These are phyloP conservation scores for Diachrysia chrysitis DNA, from an alignment of 2,888 invertebrate species.

Conservation along the genomic window DNA sequence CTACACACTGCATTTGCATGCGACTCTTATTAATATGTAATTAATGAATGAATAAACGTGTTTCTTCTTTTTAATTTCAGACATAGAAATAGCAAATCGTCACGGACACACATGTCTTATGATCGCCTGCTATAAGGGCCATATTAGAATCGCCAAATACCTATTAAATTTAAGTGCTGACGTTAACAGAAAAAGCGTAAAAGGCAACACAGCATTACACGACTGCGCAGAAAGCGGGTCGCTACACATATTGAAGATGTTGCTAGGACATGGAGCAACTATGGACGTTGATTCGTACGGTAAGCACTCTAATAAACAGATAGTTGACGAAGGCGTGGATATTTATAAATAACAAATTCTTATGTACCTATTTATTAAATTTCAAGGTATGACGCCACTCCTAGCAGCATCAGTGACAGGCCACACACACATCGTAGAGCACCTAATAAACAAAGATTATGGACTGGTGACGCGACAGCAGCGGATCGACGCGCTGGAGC, in stretches of 20 bases:
- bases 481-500: conserved; percentile 96
- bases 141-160: conserved; percentile 96
- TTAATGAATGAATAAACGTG: neutral
- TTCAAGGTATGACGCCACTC: conserved; percentile 96
- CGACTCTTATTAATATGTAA: neutral
- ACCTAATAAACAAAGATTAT: conserved; percentile 93
- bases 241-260: conserved; percentile 96
- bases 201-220: conserved; percentile 98
- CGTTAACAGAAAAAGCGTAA: conserved; percentile 97
- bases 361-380: too few species aligned
- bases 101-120: conserved; percentile 99
- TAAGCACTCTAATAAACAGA: conserved; percentile 65
- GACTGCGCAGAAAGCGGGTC: conserved; percentile 99
- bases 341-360: neutral
- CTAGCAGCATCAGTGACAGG: conserved; percentile 98
- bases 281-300: conserved; percentile 98
- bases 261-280: conserved; percentile 95
- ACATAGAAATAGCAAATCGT: conserved; percentile 98
- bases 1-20: too few species aligned
- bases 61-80: conserved; percentile 84
- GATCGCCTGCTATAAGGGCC: conserved; percentile 99
- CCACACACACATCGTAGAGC: conserved; percentile 97
- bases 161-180: conserved; percentile 95
- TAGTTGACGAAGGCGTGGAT: too few species aligned
- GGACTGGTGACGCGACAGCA: conserved; percentile 94